These are phyloP conservation scores for Kryptolebias marmoratus DNA, from an alignment of 2,113 vertebrate genomes.

Conservation along the genomic window DNA sequence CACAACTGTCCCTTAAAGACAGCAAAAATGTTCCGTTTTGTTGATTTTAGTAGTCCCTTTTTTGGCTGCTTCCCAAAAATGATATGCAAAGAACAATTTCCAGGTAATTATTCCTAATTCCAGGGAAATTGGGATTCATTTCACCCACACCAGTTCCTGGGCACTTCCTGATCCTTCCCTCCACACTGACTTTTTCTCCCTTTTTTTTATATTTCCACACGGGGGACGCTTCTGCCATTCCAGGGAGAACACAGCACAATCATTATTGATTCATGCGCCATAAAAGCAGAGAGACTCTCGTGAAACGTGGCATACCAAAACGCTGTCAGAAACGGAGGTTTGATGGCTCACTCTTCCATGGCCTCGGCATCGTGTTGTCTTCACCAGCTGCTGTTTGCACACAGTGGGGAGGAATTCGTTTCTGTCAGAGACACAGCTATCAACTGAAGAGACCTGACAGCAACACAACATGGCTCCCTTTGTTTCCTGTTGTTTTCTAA, in stretches of 20 bases:
- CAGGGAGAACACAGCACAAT: slow-evolving; percentile 60
- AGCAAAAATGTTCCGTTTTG: neutral
- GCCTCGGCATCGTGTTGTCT: slow-evolving; percentile 73
- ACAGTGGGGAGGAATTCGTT: slow-evolving; percentile 67
- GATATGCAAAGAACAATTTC: slow-evolving; percentile 28
- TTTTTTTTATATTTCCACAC: slow-evolving; percentile 49
- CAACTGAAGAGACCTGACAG: slow-evolving; percentile 72
- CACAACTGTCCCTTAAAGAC: neutral
- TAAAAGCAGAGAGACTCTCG: slow-evolving; percentile 62
- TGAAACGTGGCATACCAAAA: slow-evolving; percentile 72
- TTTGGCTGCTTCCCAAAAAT: neutral
- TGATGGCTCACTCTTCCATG: slow-evolving; percentile 77
- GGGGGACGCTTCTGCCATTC: slow-evolving; percentile 55
- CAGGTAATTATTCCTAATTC: slow-evolving; percentile 56
- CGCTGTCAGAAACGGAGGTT: slow-evolving; percentile 68
- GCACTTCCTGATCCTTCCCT: slow-evolving; percentile 44
- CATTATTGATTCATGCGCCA: slow-evolving; percentile 68
- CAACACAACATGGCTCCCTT: slow-evolving; percentile 49
- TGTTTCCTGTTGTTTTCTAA: slow-evolving; percentile 46
- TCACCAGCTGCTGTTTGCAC: slow-evolving; percentile 74
- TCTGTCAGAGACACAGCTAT: slow-evolving; percentile 69
- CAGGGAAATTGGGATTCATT: slow-evolving; percentile 45
- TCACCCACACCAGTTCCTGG: slow-evolving; percentile 53
- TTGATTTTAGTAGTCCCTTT: neutral
- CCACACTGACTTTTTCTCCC: slow-evolving; percentile 26